Evolutionary conservation across 2,888 invertebrate species (phyloP).

Genomic region (Troides helena): DNA sequence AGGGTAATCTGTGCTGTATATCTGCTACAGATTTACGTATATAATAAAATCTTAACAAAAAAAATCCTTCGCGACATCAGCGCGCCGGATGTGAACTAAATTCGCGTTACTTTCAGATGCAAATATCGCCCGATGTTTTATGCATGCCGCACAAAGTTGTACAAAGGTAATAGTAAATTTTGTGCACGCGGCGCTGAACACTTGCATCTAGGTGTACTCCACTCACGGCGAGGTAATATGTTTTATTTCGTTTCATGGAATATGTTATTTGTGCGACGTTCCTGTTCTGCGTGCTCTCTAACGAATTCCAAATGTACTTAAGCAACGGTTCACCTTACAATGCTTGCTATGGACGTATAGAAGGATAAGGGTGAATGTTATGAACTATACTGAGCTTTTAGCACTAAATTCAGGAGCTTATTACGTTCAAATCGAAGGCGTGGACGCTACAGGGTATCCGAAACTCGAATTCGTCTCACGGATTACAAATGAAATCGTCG

Average conservation of each 20-base stretch:
- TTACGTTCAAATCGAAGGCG: no score
- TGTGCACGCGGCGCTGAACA: not conserved
- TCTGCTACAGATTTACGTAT: no score
- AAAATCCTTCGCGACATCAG: no score
- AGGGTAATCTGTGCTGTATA: no score
- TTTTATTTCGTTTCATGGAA: not conserved
- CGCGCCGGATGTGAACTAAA: not conserved
- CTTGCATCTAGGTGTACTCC: not conserved
- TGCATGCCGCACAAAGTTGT: not conserved
- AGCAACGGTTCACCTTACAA: no score
- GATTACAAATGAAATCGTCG: conserved; percentile 14
- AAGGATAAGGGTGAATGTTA: no score
- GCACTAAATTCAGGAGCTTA: no score
- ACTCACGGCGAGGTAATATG: not conserved
- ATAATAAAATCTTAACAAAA: no score
- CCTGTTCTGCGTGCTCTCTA: no score
- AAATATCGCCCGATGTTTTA: not conserved
- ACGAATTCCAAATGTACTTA: no score
- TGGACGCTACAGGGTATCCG: not conserved
- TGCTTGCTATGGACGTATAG: no score
- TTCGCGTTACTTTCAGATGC: not conserved
- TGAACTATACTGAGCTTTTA: no score
- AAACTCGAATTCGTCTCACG: conserved; percentile 7
- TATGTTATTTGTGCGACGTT: not conserved
- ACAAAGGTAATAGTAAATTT: conserved; percentile 2